Evolutionary conservation across 2,113 vertebrate genomes (phyloP), one percentile per base, ranked within the genome.

Genomic region (Halcyon senegalensis): DNA sequence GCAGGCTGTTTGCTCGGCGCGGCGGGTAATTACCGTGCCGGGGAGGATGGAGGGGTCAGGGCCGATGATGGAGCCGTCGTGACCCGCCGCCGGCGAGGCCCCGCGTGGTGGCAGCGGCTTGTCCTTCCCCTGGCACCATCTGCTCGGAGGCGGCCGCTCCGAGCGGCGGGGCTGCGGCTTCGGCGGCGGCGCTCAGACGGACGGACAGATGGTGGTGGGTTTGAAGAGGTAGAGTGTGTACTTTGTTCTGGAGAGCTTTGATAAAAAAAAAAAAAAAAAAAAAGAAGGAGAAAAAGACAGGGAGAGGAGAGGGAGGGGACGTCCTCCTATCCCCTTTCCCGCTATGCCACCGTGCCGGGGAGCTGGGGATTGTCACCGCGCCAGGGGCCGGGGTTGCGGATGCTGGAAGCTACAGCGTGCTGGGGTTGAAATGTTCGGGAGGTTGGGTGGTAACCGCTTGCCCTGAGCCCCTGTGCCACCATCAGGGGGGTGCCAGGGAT

Each of bases 201-300:
- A 79, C 50, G 92, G 95, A 91, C 98, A 98, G 98, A 98, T 98
- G 98, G 98, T 25, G 33, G 97, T 87, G 94, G 96, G 97, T 96
- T 97, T 80, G 87, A 73, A 85, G 95, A 91, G 94, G 94, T 92
- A 87, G 96, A 96, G 96, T 74, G 90, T 91, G 84, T 93, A 96
- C 97, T 97, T 95, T 97, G 97, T 98, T 97, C 96, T 51, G 92
- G 93, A 94, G 94, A 92, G 68, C 82, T 96, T 27, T 60, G 86
- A 39, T 39, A 20, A 68, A 66, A 43, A 56, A 56, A 27, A 39
- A 43, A 50, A 55, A 43, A 56, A 27, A 39, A 43, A 79, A 53
- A 64, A n/a, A 55, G 44, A 10, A 31, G 43, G 44, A 48, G 44
- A 39, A 51, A 76, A 48, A 68, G 78, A 67, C 30, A 44, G 13